phyloP scores from a whole-genome alignment of 92 coral and sea anemone species.

The Ricordea florida region DNA sequence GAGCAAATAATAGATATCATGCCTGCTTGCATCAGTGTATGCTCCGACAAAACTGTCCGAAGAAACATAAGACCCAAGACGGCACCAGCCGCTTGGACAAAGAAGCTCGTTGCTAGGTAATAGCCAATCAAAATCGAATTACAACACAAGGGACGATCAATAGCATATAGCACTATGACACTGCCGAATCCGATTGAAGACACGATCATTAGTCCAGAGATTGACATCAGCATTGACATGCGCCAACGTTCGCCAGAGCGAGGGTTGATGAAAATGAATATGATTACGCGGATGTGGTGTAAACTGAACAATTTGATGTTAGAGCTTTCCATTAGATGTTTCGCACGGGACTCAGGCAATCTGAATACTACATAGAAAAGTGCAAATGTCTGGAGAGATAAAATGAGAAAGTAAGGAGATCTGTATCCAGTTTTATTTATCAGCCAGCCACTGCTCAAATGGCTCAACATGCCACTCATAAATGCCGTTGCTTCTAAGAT shows the following conservation, averaged over 20 bases:
- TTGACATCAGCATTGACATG: constrained; percentile 72
- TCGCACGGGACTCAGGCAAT: constrained; percentile 88
- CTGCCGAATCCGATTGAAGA: constrained; percentile 96
- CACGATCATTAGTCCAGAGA: constrained; percentile 93
- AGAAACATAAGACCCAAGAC: constrained; percentile 85
- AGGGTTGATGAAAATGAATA: constrained; percentile 71
- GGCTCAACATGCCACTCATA: constrained; percentile 95
- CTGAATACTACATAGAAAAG: constrained; percentile 82
- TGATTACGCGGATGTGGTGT: constrained; percentile 79
- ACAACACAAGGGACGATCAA: constrained; percentile 92
- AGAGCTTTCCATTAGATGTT: constrained; percentile 46
- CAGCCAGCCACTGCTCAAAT: constrained; percentile 92
- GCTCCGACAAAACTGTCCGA: constrained; percentile 72
- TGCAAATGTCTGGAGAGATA: constrained; percentile 81
- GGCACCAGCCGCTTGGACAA: constrained; percentile 94
- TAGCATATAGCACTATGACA: constrained; percentile 90
- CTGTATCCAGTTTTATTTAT: constrained; percentile 85
- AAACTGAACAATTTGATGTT: constrained; percentile 57
- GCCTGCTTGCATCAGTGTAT: constrained; percentile 75
- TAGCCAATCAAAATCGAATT: constrained; percentile 94
- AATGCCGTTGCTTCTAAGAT: constrained; percentile 91
- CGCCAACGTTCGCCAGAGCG: constrained; percentile 81
- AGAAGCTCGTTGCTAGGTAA: constrained; percentile 88
- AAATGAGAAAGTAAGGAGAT: constrained; percentile 81
- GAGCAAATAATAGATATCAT: constrained; percentile 82